A percentile compares a stretch with the other conserved stretches of the same genome.
phyloP scores from a whole-genome alignment of 2,113 vertebrate genomes.

The Zosterops hypoxanthus region DNA sequence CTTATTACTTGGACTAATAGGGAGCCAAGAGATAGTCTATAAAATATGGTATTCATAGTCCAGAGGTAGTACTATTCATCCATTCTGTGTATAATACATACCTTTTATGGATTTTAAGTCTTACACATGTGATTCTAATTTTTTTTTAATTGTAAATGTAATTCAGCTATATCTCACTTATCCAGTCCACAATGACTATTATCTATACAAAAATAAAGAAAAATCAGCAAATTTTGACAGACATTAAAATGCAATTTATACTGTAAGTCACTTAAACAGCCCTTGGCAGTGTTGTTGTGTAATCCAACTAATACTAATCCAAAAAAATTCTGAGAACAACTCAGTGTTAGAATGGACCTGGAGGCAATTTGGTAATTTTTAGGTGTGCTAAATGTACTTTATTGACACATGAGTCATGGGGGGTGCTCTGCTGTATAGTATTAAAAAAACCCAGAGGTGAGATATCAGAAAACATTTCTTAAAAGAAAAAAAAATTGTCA shows the following conservation, averaged over 20 bases:
- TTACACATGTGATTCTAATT: background rate
- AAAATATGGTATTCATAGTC: background rate
- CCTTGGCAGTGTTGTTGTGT: background rate
- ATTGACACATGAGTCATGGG: background rate
- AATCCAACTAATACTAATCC: background rate
- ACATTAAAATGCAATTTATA: background rate
- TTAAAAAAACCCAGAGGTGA: background rate
- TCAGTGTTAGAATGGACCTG: background rate
- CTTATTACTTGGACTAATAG: background rate
- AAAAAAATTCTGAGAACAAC: background rate
- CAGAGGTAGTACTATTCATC: background rate
- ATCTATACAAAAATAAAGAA: background rate
- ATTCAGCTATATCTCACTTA: background rate
- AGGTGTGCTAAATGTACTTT: background rate
- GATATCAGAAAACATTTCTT: background rate
- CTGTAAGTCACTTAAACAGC: background rate
- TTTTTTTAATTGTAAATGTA: background rate
- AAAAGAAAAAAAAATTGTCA: background rate
- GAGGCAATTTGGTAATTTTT: background rate
- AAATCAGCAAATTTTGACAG: background rate
- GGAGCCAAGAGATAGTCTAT: background rate
- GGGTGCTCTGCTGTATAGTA: background rate
- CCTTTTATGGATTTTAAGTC: background rate
- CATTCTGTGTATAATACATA: background rate
- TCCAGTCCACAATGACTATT: background rate